These are phyloP conservation scores for Elymnias hypermnestra DNA, from an alignment of 1,140 invertebrate genomes.

Conservation along the genomic window DNA sequence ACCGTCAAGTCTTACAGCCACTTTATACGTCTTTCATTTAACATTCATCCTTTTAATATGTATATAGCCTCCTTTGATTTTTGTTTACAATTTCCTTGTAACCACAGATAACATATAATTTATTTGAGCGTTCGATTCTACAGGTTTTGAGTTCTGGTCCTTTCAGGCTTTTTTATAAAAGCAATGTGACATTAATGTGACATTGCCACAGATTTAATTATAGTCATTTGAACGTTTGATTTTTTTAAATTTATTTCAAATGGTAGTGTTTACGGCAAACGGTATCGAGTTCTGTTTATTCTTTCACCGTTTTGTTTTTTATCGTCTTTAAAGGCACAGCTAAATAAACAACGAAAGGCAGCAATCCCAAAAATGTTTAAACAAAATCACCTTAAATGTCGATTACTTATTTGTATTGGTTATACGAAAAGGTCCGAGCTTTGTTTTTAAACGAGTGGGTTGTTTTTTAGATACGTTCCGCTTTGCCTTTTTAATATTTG, in stretches of 20 bases:
- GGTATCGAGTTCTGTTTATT: slow-evolving; percentile 7
- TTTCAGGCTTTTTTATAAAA: too few species aligned
- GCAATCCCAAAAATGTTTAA: slow-evolving; percentile 58
- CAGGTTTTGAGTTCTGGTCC: too few species aligned
- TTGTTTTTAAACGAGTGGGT: slow-evolving; percentile 39
- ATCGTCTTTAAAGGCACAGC: slow-evolving; percentile 36
- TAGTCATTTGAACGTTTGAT: neutral
- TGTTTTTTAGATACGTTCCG: slow-evolving; percentile 30
- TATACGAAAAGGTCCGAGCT: slow-evolving; percentile 9
- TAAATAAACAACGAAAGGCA: slow-evolving; percentile 54
- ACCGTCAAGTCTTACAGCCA: too few species aligned
- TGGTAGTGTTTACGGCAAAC: neutral
- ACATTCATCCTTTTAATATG: too few species aligned
- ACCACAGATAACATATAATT: too few species aligned
- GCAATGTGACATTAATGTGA: too few species aligned
- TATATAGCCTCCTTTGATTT: too few species aligned
- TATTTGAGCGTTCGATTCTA: too few species aligned
- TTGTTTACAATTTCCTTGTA: too few species aligned
- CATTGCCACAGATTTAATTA: neutral
- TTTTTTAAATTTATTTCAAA: slow-evolving; percentile 5
- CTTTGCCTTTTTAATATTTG: slow-evolving; percentile 36
- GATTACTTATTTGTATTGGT: slow-evolving; percentile 53
- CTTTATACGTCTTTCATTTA: too few species aligned
- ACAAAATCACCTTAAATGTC: slow-evolving; percentile 47
- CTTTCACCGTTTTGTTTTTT: slow-evolving; percentile 42